A percentile compares a stretch with the other conserved stretches of the same genome.
Evolutionary conservation across 2,113 vertebrate genomes (phyloP).

Genomic region (Muntiacus reevesi): DNA sequence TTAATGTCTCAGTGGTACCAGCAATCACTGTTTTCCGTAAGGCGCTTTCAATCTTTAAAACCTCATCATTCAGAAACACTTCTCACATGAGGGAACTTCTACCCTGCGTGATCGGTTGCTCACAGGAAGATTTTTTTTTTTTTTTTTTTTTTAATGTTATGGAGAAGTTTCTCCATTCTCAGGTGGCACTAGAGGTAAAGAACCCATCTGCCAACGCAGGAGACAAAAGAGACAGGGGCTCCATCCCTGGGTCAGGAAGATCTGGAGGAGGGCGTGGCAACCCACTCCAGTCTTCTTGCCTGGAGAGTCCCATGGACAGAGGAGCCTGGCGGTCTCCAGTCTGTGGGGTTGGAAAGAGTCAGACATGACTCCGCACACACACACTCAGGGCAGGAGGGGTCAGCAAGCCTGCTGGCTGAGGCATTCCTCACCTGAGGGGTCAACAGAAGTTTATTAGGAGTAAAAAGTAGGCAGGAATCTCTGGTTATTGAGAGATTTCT

Average conservation of each 20-base stretch:
- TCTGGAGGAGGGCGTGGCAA: not conserved
- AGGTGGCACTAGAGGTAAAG: not conserved
- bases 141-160: not conserved
- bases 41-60: not conserved
- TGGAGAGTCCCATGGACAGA: not conserved
- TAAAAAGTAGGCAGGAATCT: not conserved
- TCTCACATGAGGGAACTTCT: not conserved
- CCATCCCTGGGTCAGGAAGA: not conserved
- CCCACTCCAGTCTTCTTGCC: not conserved
- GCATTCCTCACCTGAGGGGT: not conserved
- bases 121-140: not conserved
- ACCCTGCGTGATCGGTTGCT: not conserved
- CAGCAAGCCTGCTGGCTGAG: not conserved
- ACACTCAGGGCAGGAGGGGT: not conserved
- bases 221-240: not conserved
- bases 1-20: not conserved
- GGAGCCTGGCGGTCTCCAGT: not conserved
- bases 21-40: not conserved
- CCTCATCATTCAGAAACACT: not conserved
- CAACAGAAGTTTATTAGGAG: not conserved
- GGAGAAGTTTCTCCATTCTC: not conserved
- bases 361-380: rapidly evolving
- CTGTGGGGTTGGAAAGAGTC: not conserved
- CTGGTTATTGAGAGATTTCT: not conserved
- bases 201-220: not conserved